Evolutionary conservation across 2,797 vertebrate genomes (phyloP).

Genomic region (Artibeus lituratus): DNA sequence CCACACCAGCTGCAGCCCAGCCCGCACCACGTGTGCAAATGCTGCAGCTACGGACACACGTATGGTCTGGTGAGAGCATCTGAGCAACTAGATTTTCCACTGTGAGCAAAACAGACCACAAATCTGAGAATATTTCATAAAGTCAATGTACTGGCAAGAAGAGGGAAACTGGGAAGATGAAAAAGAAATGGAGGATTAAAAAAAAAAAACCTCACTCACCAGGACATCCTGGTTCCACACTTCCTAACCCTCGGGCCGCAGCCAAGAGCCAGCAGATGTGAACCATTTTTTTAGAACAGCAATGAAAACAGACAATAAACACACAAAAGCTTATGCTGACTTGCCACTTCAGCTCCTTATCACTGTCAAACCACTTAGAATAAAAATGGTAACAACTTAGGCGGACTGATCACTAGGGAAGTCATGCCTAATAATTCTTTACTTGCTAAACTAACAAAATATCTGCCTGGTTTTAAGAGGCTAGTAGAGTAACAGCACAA

Average conservation of each 20-base stretch:
- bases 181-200: neutral
- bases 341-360: conserved; percentile 24
- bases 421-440: conserved; percentile 28
- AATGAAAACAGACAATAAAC: conserved; percentile 25
- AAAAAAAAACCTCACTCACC: neutral
- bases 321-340: neutral
- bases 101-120: neutral
- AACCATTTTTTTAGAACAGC: neutral
- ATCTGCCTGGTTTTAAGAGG: neutral
- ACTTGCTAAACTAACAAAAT: neutral
- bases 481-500: neutral
- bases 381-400: conserved; percentile 12
- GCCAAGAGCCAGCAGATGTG: neutral
- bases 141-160: neutral
- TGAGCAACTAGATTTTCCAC: neutral
- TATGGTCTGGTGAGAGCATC: neutral
- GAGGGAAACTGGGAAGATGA: neutral
- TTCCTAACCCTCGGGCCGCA: neutral
- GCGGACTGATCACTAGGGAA: neutral
- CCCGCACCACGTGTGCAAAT: rapidly evolving
- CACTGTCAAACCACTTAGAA: conserved; percentile 16
- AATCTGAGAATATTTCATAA: neutral
- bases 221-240: neutral
- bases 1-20: neutral
- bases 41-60: neutral